These are phyloP conservation scores for Bubalus kerabau DNA, from an alignment of 2,113 vertebrate species.

Conservation along the genomic window DNA sequence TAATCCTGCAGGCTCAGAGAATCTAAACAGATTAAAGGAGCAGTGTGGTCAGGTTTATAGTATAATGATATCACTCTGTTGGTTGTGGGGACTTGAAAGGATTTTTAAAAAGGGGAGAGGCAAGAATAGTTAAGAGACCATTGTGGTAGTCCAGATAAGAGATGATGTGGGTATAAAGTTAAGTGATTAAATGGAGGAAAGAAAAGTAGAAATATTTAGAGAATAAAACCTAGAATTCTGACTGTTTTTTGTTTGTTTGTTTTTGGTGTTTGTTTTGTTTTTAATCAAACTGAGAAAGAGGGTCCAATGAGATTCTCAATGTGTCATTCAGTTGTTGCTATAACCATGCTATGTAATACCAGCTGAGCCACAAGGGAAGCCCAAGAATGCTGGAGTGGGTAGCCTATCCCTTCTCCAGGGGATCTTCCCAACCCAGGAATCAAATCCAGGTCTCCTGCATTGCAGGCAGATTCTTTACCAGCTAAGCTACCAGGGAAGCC, in stretches of 20 bases:
- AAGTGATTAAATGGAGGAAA: background rate
- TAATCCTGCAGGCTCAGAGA: background rate
- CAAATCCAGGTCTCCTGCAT: background rate
- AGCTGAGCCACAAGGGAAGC: background rate
- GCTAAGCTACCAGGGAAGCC: background rate
- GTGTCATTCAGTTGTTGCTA: background rate
- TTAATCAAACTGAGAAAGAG: background rate
- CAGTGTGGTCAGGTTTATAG: background rate
- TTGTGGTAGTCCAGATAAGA: background rate
- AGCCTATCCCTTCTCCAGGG: background rate
- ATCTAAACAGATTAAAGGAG: background rate
- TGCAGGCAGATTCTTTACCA: background rate
- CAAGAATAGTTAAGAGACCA: background rate
- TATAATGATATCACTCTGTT: background rate
- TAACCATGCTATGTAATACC: background rate
- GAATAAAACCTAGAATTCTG: background rate
- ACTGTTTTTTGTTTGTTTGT: background rate
- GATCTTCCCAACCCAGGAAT: background rate
- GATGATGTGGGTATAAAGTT: background rate
- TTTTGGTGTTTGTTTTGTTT: background rate
- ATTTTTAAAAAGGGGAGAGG: background rate
- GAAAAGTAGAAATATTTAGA: background rate
- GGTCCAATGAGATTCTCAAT: background rate
- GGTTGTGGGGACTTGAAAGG: background rate
- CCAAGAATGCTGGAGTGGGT: background rate